Percentiles rank a stretch among this genome's conserved stretches.
Conservation (phyloP, 2,888 invertebrate genomes). For the Andrena hattorfiana region DNA sequence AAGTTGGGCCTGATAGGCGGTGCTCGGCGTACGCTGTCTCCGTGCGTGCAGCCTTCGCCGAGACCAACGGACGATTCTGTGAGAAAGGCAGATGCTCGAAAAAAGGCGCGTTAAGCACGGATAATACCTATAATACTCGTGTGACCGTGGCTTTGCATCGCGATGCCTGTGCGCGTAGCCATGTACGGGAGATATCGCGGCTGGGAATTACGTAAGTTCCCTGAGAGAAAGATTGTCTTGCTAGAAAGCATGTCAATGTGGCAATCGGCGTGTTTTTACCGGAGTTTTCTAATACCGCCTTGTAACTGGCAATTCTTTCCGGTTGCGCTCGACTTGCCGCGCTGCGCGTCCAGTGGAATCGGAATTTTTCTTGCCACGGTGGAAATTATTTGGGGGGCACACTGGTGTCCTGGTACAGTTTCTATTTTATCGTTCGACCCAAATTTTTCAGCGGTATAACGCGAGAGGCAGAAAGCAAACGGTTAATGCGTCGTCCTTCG, state of each 20-base stretch:
- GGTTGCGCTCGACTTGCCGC: not conserved
- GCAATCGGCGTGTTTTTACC: slow-evolving; percentile 40
- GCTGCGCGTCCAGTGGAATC: not conserved
- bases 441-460: not conserved
- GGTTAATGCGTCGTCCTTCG: slow-evolving; percentile 47
- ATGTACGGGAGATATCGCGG: slow-evolving; percentile 36
- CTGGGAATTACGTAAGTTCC: slow-evolving; percentile 58
- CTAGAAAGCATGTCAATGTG: slow-evolving; percentile 62
- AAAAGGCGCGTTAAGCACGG: slow-evolving; percentile 41
- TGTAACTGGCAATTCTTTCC: slow-evolving; percentile 8
- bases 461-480: slow-evolving; percentile 28
- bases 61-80: slow-evolving; percentile 51
- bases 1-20: slow-evolving; percentile 4
- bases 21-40: slow-evolving; percentile 6
- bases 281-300: slow-evolving; percentile 39
- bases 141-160: slow-evolving; percentile 67
- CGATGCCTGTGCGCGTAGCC: slow-evolving; percentile 28
- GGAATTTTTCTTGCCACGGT: not conserved
- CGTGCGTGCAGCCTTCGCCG: slow-evolving; percentile 24
- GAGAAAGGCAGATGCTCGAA: slow-evolving; percentile 40
- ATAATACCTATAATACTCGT: slow-evolving; percentile 69
- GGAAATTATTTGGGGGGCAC: not conserved
- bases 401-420: not conserved
- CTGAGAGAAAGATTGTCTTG: slow-evolving; percentile 47
- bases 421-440: not conserved